Conservation (phyloP, 2,113 vertebrate species). For the Hylia prasina region DNA sequence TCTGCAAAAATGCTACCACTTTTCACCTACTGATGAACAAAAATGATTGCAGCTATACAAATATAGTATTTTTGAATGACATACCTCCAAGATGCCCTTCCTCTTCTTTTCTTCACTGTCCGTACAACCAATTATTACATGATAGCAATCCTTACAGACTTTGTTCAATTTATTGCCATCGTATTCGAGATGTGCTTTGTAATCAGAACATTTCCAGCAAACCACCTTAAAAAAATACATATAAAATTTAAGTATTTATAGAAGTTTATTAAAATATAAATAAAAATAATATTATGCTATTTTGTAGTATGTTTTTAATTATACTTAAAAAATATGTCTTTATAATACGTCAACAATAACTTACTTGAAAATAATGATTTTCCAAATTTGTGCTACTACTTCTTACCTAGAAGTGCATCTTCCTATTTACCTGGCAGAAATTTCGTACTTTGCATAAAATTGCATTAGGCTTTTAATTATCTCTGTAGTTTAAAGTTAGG, state of each 20-base stretch:
- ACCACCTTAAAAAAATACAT: constrained; percentile 80
- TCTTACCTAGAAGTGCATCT: neutral
- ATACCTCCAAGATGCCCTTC: constrained; percentile 93
- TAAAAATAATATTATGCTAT: neutral
- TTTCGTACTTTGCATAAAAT: neutral
- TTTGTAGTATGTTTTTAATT: neutral
- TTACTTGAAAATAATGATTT: neutral
- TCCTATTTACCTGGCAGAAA: neutral
- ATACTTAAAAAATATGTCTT: neutral
- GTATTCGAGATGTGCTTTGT: constrained; percentile 89
- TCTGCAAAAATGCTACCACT: neutral
- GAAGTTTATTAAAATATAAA: neutral
- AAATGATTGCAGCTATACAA: neutral
- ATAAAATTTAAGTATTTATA: neutral
- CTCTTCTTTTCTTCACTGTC: constrained; percentile 84
- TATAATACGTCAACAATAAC: neutral
- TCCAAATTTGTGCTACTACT: neutral
- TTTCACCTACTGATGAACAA: neutral
- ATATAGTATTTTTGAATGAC: neutral
- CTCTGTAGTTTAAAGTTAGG: neutral
- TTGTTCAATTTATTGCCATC: constrained; percentile 89
- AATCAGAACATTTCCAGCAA: constrained; percentile 97
- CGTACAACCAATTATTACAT: constrained; percentile 77
- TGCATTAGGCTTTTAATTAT: neutral
- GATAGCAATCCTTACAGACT: constrained; percentile 93